phyloP scores from a whole-genome alignment of 2,888 invertebrate species.

The Drosophila subsilvestris region DNA sequence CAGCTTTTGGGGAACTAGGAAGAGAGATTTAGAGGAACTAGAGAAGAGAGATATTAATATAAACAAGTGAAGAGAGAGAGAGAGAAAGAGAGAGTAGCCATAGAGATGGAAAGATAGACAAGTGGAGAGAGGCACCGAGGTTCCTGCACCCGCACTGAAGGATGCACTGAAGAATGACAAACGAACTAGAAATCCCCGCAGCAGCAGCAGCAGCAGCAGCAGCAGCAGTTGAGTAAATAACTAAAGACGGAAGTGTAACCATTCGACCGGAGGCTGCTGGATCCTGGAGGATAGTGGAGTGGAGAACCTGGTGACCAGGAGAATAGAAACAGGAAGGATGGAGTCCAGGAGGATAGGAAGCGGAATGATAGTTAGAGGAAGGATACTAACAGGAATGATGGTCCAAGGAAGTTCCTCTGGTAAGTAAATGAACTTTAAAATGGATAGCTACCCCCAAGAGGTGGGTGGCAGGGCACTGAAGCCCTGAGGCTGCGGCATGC shows the following conservation, averaged over 20 bases:
- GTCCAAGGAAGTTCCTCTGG: slow-evolving; percentile 7
- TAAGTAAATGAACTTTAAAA: slow-evolving; percentile 76
- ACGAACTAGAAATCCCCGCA: slow-evolving; percentile 74
- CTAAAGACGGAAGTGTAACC: slow-evolving; percentile 65
- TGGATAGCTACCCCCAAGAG: slow-evolving; percentile 45
- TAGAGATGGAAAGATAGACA: background rate
- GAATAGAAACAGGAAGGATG: slow-evolving; percentile 3
- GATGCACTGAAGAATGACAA: slow-evolving; percentile 51
- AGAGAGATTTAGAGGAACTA: slow-evolving; percentile 5
- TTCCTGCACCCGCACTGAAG: slow-evolving; percentile 2
- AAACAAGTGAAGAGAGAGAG: background rate
- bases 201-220: slow-evolving; percentile 21
- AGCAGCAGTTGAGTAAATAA: slow-evolving; percentile 72
- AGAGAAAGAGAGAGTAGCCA: background rate
- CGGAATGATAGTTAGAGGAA: background rate
- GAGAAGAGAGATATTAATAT: background rate
- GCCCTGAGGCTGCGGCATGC: slow-evolving; percentile 20
- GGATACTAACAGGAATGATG: background rate
- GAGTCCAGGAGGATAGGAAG: slow-evolving; percentile 1
- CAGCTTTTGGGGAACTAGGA: slow-evolving; percentile 32
- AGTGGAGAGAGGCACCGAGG: background rate
- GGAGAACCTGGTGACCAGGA: too few species aligned
- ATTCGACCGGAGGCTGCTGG: slow-evolving; percentile 39
- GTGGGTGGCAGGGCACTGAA: background rate
- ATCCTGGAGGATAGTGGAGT: slow-evolving; percentile 1